Conservation (phyloP, 2,797 vertebrate genomes). For the Pelodytes ibericus region DNA sequence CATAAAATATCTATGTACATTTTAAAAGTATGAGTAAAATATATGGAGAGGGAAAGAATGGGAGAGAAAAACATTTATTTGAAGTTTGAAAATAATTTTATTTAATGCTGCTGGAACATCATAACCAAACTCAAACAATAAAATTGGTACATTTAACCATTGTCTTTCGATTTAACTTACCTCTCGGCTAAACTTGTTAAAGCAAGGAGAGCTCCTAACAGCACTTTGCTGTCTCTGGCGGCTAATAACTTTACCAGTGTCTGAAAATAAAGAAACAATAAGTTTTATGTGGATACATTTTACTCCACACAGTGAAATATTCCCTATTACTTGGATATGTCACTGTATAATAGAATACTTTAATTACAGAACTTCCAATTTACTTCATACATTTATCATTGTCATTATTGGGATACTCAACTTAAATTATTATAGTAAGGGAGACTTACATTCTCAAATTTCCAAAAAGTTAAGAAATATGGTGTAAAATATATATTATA, state of each 20-base stretch:
- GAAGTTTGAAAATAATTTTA: no score
- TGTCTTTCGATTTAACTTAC: conserved; percentile 64
- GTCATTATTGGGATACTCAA: not conserved
- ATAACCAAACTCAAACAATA: not conserved
- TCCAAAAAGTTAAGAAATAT: no score
- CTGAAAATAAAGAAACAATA: conserved; percentile 65
- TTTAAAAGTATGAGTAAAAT: no score
- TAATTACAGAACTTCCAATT: not conserved
- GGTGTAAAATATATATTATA: no score
- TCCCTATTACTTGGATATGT: not conserved
- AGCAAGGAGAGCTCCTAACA: conserved; percentile 82
- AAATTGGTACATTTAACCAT: not conserved
- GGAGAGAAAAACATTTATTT: no score
- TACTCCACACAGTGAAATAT: not conserved
- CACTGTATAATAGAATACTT: not conserved
- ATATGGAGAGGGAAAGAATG: no score
- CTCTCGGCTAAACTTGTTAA: conserved; percentile 85
- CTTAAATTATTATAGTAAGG: not conserved
- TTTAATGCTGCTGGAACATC: not conserved
- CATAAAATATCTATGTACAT: no score
- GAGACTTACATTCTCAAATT: not conserved
- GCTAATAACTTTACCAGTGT: conserved; percentile 83
- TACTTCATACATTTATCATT: not conserved
- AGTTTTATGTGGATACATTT: not conserved
- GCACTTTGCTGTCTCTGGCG: conserved; percentile 78